Conservation (phyloP, 2,888 invertebrate genomes). For the Heteropelma amictum region DNA sequence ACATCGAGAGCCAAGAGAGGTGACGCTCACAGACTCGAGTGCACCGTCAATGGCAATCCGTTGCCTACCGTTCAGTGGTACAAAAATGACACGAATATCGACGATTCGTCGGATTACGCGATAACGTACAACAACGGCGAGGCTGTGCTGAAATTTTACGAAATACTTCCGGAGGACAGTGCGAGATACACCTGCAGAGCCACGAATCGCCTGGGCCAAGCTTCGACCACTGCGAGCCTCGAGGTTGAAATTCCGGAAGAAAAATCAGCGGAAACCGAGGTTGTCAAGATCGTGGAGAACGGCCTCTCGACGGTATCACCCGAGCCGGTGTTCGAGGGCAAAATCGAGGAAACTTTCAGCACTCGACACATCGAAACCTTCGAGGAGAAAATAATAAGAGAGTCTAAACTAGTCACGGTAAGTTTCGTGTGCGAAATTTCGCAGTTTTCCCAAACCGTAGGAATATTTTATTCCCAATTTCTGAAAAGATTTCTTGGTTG, state of each 20-base stretch:
- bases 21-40: slow-evolving; percentile 82
- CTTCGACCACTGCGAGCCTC: slow-evolving; percentile 83
- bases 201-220: slow-evolving; percentile 83
- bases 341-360: slow-evolving; percentile 26
- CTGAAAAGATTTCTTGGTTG: not conserved
- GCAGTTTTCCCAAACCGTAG: not conserved
- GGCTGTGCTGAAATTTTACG: slow-evolving; percentile 86
- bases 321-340: slow-evolving; percentile 15
- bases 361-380: slow-evolving; percentile 65
- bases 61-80: slow-evolving; percentile 90
- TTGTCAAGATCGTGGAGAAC: slow-evolving; percentile 70
- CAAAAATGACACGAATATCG: slow-evolving; percentile 85
- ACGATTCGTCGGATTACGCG: slow-evolving; percentile 85
- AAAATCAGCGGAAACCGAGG: slow-evolving; percentile 20
- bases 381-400: slow-evolving; percentile 83
- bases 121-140: slow-evolving; percentile 91
- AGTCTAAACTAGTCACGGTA: slow-evolving; percentile 83
- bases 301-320: slow-evolving; percentile 77
- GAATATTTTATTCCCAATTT: not conserved
- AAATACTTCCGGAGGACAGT: slow-evolving; percentile 83
- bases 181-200: slow-evolving; percentile 86
- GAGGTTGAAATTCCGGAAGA: slow-evolving; percentile 79
- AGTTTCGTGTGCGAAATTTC: no score
- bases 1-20: slow-evolving; percentile 84
- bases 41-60: slow-evolving; percentile 86